These are phyloP conservation scores for Dreissena polymorpha DNA, from an alignment of 1,140 invertebrate genomes.

Conservation along the genomic window DNA sequence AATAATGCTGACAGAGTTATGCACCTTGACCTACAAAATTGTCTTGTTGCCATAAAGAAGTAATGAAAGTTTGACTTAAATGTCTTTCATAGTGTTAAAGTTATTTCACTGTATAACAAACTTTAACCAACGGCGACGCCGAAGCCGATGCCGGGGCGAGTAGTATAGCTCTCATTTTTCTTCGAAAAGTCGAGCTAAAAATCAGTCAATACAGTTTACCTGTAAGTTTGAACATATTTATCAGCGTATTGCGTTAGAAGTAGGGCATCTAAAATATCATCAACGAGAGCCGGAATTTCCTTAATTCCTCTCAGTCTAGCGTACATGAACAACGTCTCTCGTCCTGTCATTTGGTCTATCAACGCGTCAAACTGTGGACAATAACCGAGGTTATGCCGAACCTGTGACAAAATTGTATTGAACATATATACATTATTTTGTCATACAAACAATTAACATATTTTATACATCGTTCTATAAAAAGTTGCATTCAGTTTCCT, in stretches of 20 bases:
- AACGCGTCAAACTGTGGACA: constrained; percentile 82
- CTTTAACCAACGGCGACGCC: too few relatives aligned
- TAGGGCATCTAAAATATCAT: constrained; percentile 69
- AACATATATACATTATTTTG: not conserved
- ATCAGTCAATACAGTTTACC: constrained; percentile 52
- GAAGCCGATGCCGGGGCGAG: too few relatives aligned
- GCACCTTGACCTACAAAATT: too few relatives aligned
- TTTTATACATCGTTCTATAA: not conserved
- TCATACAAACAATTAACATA: not conserved
- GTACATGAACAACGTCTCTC: constrained; percentile 88
- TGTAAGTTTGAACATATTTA: constrained; percentile 72
- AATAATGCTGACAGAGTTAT: too few relatives aligned
- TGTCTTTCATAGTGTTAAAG: too few relatives aligned
- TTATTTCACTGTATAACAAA: too few relatives aligned
- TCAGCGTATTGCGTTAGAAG: constrained; percentile 70
- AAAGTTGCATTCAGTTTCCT: too few relatives aligned
- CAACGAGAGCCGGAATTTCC: constrained; percentile 76
- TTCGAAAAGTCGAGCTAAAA: too few relatives aligned
- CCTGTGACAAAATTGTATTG: constrained; percentile 29
- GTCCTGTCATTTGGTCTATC: constrained; percentile 77
- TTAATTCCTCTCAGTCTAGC: constrained; percentile 85
- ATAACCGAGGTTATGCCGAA: constrained; percentile 79
- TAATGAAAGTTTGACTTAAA: too few relatives aligned
- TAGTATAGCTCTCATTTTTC: too few relatives aligned
- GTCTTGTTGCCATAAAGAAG: too few relatives aligned